Conservation (phyloP, 2,113 vertebrate species). For the Lycocorax pyrrhopterus region DNA sequence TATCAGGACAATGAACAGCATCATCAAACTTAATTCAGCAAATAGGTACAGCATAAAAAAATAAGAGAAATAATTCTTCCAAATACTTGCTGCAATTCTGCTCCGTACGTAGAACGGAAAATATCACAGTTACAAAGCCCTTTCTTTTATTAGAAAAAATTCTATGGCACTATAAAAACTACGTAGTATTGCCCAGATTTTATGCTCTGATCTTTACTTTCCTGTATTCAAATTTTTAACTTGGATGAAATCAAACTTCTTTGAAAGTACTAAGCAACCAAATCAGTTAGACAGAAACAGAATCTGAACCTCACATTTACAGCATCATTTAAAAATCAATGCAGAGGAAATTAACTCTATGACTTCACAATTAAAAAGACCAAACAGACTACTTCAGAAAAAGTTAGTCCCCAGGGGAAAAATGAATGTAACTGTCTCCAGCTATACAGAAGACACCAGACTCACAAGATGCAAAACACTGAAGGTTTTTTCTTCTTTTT, state of each 20-base stretch:
- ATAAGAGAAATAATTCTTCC: background rate
- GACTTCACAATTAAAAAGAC: constrained; percentile 40
- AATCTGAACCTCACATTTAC: background rate
- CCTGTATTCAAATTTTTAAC: background rate
- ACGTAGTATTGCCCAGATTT: background rate
- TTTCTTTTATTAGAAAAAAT: background rate
- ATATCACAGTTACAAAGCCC: background rate
- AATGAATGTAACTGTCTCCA: background rate
- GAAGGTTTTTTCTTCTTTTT: background rate
- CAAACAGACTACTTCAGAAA: constrained; percentile 34
- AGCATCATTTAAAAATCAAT: constrained; percentile 37
- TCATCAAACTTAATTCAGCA: background rate
- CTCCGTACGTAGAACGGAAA: background rate
- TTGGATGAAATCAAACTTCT: background rate
- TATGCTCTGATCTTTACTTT: background rate
- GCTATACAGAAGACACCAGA: constrained; percentile 8
- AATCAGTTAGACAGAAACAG: background rate
- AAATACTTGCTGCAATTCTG: background rate
- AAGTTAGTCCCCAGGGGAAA: constrained; percentile 13
- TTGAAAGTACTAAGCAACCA: background rate
- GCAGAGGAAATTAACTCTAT: constrained; percentile 31
- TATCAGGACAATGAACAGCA: background rate
- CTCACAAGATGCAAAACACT: background rate
- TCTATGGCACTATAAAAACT: background rate
- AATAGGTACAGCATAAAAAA: background rate